Conservation (phyloP, 2,888 invertebrate species). For the Caenorhabditis drosophilae region DNA sequence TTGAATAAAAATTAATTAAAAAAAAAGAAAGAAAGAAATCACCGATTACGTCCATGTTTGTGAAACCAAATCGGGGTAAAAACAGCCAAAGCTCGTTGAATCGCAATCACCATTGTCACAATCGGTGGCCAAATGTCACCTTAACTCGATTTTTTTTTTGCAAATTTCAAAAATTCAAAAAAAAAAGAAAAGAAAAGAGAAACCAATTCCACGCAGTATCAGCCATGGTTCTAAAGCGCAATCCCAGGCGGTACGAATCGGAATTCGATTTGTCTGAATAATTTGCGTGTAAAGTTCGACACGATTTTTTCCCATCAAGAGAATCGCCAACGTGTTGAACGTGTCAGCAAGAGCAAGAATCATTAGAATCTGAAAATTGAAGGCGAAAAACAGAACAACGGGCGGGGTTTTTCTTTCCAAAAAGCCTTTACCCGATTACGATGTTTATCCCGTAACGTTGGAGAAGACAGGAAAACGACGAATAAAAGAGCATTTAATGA, state of each 20-base stretch:
- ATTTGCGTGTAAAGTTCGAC: constrained; percentile 42
- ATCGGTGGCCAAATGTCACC: constrained; percentile 53
- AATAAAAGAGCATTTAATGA: constrained; percentile 38
- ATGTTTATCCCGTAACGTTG: constrained; percentile 24
- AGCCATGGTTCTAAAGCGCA: constrained; percentile 52
- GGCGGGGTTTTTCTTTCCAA: neutral
- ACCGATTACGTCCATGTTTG: constrained; percentile 37
- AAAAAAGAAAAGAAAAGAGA: neutral
- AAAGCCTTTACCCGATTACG: constrained; percentile 14
- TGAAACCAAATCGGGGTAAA: constrained; percentile 42
- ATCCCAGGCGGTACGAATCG: constrained; percentile 36
- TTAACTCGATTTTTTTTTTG: too few relatives aligned
- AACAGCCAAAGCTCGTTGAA: constrained; percentile 38
- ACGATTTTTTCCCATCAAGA: constrained; percentile 54
- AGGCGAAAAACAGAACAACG: neutral
- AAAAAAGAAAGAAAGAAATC: too few relatives aligned
- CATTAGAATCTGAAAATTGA: constrained; percentile 41
- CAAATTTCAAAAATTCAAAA: neutral
- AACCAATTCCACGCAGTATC: constrained; percentile 42
- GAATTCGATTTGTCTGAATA: constrained; percentile 22
- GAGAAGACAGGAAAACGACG: constrained; percentile 31
- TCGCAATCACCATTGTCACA: constrained; percentile 44
- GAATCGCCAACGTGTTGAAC: constrained; percentile 48
- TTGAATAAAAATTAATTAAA: too few relatives aligned
- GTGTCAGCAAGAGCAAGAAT: constrained; percentile 50